These are phyloP conservation scores for Lepidocyrtoides sp. DNA, from an alignment of 2,888 invertebrate species.

Conservation along the genomic window DNA sequence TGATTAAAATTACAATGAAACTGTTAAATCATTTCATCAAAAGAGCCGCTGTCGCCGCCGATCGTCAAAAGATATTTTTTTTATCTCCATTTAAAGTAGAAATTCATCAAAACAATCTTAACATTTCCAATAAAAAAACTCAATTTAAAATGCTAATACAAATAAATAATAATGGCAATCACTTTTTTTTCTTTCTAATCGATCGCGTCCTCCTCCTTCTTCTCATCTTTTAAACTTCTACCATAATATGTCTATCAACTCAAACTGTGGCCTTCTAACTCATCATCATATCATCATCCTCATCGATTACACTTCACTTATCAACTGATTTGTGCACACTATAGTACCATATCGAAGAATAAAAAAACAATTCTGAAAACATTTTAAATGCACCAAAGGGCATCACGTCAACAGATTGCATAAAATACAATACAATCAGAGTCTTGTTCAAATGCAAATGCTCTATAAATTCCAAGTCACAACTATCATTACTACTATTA, in stretches of 20 bases:
- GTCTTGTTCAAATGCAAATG: constrained; percentile 35
- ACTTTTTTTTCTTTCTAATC: constrained; percentile 20
- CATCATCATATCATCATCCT: neutral
- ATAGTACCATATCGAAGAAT: neutral
- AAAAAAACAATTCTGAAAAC: constrained; percentile 18
- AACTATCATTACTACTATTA: neutral
- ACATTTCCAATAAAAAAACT: constrained; percentile 15
- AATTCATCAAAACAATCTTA: constrained; percentile 19
- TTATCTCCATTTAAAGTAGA: neutral
- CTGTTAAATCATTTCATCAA: constrained; percentile 17
- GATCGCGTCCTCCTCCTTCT: constrained; percentile 26
- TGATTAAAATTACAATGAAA: constrained; percentile 28
- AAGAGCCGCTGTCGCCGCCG: constrained; percentile 9
- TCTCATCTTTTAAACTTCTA: neutral
- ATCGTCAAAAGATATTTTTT: neutral
- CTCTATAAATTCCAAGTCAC: constrained; percentile 43
- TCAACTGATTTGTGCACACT: neutral
- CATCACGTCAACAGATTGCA: constrained; percentile 15
- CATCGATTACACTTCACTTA: constrained; percentile 53
- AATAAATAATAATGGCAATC: neutral
- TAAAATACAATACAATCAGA: neutral
- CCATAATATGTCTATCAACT: neutral
- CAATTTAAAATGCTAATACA: constrained; percentile 34
- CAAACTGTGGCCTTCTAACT: constrained; percentile 15
- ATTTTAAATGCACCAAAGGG: constrained; percentile 17